Evolutionary conservation across 2,797 vertebrate species (phyloP).

Genomic region (Bovichtus diacanthus): DNA sequence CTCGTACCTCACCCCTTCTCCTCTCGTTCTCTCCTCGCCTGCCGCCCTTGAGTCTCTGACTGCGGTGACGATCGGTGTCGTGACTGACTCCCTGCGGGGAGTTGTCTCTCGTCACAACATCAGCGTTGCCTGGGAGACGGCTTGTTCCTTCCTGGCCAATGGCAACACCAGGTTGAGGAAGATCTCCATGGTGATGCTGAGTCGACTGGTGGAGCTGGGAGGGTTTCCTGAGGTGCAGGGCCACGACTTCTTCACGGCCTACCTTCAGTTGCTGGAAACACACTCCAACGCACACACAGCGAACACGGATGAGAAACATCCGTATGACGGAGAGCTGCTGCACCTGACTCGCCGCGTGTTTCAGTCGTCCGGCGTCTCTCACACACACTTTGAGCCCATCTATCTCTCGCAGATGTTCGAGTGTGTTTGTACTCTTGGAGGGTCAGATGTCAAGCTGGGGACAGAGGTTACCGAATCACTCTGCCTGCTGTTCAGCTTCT

Average conservation of each 20-base stretch:
- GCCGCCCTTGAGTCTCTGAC: conserved; percentile 88
- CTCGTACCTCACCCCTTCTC: conserved; percentile 86
- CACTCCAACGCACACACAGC: conserved; percentile 65
- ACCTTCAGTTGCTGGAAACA: conserved; percentile 87
- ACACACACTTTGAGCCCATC: conserved; percentile 86
- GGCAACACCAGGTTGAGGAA: conserved; percentile 86
- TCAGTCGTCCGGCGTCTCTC: conserved; percentile 76
- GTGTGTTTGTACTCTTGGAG: conserved; percentile 85
- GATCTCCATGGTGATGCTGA: conserved; percentile 86
- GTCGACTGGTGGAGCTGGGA: conserved; percentile 86
- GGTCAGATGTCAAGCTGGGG: conserved; percentile 77
- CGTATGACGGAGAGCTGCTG: conserved; percentile 87
- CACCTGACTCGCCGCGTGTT: conserved; percentile 87
- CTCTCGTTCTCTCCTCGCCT: conserved; percentile 85
- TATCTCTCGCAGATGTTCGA: conserved; percentile 92
- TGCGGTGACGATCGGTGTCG: conserved; percentile 81
- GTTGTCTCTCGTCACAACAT: conserved; percentile 88
- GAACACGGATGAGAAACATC: conserved; percentile 74
- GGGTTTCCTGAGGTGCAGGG: conserved; percentile 88
- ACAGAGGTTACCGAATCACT: conserved; percentile 86
- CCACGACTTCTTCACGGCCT: conserved; percentile 88
- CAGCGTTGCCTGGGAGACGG: conserved; percentile 87
- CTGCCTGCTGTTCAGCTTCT: conserved; percentile 89
- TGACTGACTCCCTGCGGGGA: conserved; percentile 85
- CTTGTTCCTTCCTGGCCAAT: conserved; percentile 88